phyloP scores from a whole-genome alignment of 2,888 invertebrate species.

The Hirtodrosophila confusa region DNA sequence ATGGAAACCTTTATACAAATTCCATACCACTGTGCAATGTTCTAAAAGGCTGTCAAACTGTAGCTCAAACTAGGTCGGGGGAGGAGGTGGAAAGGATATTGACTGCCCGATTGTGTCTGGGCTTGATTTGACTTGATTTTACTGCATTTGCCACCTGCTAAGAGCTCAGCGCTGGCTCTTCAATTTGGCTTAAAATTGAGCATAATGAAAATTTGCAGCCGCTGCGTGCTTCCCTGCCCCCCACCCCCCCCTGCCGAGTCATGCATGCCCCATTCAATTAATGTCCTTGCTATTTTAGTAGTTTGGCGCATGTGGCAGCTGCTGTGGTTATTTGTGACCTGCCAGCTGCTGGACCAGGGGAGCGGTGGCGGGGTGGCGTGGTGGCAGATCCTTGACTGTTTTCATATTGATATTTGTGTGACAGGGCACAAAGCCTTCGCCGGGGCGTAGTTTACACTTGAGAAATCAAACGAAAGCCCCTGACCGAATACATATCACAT shows the following conservation, averaged over 20 bases:
- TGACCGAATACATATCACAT: conserved; percentile 39
- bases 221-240: not conserved
- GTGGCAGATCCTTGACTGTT: conserved; percentile 29
- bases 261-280: conserved; percentile 54
- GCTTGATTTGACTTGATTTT: conserved; percentile 23
- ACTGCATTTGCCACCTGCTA: conserved; percentile 31
- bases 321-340: conserved; percentile 19
- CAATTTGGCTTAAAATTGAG: conserved; percentile 47
- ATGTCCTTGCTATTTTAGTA: conserved; percentile 49
- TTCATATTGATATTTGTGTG: conserved; percentile 75
- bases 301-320: conserved; percentile 53
- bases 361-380: not conserved
- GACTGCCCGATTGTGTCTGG: not conserved
- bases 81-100: not conserved
- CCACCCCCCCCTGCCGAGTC: not conserved
- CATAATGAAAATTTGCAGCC: conserved; percentile 49
- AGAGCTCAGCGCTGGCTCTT: conserved; percentile 24
- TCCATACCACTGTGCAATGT: conserved; percentile 16
- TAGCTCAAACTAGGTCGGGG: not conserved
- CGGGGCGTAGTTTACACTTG: conserved; percentile 67
- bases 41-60: not conserved
- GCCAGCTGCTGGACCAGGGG: conserved; percentile 44
- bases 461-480: conserved; percentile 73
- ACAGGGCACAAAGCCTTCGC: conserved; percentile 49
- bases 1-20: not conserved